Conservation (phyloP, 2,797 vertebrate genomes). For the Cynopterus sphinx region DNA sequence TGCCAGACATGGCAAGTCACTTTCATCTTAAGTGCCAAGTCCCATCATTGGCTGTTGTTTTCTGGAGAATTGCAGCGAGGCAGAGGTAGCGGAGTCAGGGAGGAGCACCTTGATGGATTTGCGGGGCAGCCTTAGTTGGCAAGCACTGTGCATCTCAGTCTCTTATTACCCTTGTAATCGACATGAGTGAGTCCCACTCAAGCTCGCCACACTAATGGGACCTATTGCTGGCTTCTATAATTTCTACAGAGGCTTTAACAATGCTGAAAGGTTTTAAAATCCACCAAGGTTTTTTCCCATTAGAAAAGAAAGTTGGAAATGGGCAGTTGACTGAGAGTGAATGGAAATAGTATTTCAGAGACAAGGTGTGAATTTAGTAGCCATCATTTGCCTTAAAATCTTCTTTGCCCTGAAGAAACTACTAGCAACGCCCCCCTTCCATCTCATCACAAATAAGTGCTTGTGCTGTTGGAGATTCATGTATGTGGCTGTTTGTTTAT, state of each 20-base stretch:
- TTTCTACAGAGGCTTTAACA: background rate
- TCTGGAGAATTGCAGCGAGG: background rate
- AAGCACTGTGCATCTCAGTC: background rate
- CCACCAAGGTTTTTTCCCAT: background rate
- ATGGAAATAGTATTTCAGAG: background rate
- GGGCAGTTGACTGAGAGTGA: background rate
- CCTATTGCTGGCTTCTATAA: background rate
- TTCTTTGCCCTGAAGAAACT: background rate
- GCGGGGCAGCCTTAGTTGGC: background rate
- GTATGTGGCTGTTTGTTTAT: background rate
- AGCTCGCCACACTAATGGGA: background rate
- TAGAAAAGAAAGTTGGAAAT: background rate
- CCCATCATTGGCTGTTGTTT: background rate
- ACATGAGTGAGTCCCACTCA: background rate
- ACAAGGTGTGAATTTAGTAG: background rate
- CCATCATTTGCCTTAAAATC: background rate
- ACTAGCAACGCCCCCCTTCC: too few species aligned
- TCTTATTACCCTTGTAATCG: background rate
- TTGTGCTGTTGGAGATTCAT: background rate
- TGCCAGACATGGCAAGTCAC: background rate
- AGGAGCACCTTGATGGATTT: background rate
- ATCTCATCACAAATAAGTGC: background rate
- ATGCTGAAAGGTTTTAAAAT: background rate
- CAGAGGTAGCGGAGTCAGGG: background rate
- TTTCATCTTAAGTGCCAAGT: background rate